Percentiles rank a stretch among this genome's conserved stretches.
Evolutionary conservation across 2,113 vertebrate species (phyloP).

Genomic region (Microtus ochrogaster): DNA sequence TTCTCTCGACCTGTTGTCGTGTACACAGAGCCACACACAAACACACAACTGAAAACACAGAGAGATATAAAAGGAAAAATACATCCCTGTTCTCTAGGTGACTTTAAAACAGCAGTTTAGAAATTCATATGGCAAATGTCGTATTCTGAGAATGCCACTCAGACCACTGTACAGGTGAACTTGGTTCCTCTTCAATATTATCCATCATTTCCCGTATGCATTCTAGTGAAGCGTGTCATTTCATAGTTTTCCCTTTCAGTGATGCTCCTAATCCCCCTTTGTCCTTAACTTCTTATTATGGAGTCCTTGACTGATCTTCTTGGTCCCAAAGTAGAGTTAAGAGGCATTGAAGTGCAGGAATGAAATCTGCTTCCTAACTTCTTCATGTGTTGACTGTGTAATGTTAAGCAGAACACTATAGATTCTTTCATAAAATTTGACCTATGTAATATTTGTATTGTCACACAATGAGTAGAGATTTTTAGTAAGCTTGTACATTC

Average conservation of each 20-base stretch:
- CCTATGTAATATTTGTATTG: neutral
- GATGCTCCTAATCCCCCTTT: neutral
- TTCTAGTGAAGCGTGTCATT: neutral
- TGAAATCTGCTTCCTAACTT: neutral
- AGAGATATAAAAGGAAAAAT: no score
- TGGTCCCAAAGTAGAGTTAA: neutral
- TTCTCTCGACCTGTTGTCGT: neutral
- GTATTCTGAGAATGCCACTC: neutral
- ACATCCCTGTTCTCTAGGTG: neutral
- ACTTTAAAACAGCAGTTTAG: neutral
- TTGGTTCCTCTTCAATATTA: neutral
- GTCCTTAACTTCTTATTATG: neutral
- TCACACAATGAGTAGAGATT: neutral
- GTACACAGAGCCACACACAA: neutral
- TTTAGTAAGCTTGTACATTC: neutral
- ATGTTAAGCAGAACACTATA: neutral
- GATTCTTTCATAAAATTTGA: neutral
- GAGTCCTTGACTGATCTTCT: neutral
- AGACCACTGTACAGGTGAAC: no score
- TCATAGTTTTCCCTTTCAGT: neutral
- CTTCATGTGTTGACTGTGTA: neutral
- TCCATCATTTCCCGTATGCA: fast-evolving
- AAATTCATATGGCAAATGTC: neutral
- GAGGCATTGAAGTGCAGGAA: neutral
- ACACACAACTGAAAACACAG: neutral